Evolutionary conservation across 2,797 vertebrate genomes (phyloP).

Genomic region (Notolabrus celidotus): DNA sequence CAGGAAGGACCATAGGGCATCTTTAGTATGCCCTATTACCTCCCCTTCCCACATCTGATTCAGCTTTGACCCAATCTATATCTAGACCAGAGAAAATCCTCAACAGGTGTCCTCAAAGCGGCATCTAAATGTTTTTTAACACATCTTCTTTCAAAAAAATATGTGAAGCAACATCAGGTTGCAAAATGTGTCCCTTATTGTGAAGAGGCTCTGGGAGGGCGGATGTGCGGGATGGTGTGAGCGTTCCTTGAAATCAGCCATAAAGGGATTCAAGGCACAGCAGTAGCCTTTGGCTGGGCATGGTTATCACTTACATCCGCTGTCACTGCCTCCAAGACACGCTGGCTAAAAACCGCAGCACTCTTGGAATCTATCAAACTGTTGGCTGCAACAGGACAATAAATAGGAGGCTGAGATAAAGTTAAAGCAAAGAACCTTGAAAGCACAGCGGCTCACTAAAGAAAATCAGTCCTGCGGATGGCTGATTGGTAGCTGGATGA

Average conservation of each 20-base stretch:
- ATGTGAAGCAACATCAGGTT: slow-evolving; percentile 60
- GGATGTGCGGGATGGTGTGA: slow-evolving; percentile 62
- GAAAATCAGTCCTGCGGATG: slow-evolving; percentile 54
- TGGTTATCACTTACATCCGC: slow-evolving; percentile 73
- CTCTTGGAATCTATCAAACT: slow-evolving; percentile 68
- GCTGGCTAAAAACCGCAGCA: slow-evolving; percentile 63
- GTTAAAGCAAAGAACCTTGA: slow-evolving; percentile 59
- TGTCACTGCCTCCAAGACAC: slow-evolving; percentile 70
- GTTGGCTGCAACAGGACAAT: slow-evolving; percentile 55
- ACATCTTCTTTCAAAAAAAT: slow-evolving; percentile 42
- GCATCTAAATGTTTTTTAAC: slow-evolving; percentile 37
- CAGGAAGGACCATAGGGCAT: slow-evolving; percentile 48
- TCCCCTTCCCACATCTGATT: slow-evolving; percentile 65
- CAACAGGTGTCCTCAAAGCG: slow-evolving; percentile 48
- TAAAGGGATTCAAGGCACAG: slow-evolving; percentile 62
- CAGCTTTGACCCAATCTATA: slow-evolving; percentile 59
- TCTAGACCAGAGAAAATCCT: slow-evolving; percentile 68
- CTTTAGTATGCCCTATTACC: slow-evolving; percentile 37
- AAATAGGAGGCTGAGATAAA: slow-evolving; percentile 54
- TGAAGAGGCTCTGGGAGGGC: slow-evolving; percentile 51
- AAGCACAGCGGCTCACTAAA: slow-evolving; percentile 66
- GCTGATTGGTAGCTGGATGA: slow-evolving; percentile 71
- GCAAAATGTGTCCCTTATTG: slow-evolving; percentile 71
- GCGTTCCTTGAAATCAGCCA: slow-evolving; percentile 68
- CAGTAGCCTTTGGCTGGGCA: slow-evolving; percentile 72